These are phyloP conservation scores for Thamnophis elegans DNA, from an alignment of 2,797 vertebrate genomes.

Conservation along the genomic window DNA sequence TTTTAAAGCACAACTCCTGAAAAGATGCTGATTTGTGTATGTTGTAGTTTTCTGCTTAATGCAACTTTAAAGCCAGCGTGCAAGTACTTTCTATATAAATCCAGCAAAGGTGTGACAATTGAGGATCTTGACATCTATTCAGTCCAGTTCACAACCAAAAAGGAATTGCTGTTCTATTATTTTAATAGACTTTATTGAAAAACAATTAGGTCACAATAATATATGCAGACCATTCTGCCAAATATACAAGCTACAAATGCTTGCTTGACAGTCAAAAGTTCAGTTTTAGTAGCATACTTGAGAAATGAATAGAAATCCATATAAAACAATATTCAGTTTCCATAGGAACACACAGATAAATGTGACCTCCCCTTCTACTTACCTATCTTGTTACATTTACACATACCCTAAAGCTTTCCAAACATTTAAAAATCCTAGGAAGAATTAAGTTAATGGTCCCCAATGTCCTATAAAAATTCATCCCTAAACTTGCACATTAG, in stretches of 20 bases:
- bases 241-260: slow-evolving; percentile 78
- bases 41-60: not conserved
- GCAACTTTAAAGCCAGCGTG: not conserved
- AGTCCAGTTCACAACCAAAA: not conserved
- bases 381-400: slow-evolving; percentile 72
- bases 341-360: slow-evolving; percentile 95
- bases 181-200: slow-evolving; percentile 78
- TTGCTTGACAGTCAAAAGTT: slow-evolving; percentile 70
- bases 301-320: slow-evolving; percentile 80
- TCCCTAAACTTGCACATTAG: slow-evolving; percentile 60
- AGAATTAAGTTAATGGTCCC: slow-evolving; percentile 76
- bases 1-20: not conserved
- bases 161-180: slow-evolving; percentile 55
- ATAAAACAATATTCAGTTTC: slow-evolving; percentile 90
- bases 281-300: slow-evolving; percentile 70
- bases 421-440: slow-evolving; percentile 70
- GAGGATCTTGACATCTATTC: not conserved
- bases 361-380: slow-evolving; percentile 84
- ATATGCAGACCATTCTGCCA: slow-evolving; percentile 65
- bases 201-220: slow-evolving; percentile 71
- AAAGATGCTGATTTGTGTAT: not conserved
- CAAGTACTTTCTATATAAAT: not conserved
- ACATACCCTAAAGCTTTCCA: slow-evolving; percentile 67
- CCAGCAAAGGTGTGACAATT: not conserved
- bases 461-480: slow-evolving; percentile 62